Base-by-base conservation (phyloP, 2,797 vertebrate genomes). In the Zonotrichia albicollis region DNA sequence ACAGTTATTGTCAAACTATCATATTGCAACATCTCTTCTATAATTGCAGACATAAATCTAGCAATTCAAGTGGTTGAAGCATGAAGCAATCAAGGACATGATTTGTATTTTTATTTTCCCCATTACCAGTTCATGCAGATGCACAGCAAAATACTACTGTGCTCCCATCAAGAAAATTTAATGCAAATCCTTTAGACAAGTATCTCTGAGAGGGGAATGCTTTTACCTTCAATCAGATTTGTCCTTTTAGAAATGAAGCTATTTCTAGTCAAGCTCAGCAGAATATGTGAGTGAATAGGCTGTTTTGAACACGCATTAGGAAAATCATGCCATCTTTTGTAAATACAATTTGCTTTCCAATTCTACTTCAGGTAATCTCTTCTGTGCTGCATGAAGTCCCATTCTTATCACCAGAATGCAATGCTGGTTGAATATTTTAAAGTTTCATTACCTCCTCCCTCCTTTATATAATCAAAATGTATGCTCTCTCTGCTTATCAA, bases 311-410 rank as follows among this genome's bases (percentile, higher is more conserved):
- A 96, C 54, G 85, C 94, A 95, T 98, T 98, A 97, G 95, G 85
- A 97, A 97, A 84, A 93, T 96, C 95, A 96, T 70, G 88, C 95
- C 89, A 96, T 96, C 97, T 97, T 97, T 95, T 97, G 97, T 98
- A 97, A 98, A 98, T 95, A 98, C 96, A 97, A 97, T 97, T 97
- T 98, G 83, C 96, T 97, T 97, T 96, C 95, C 97, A 96, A 94
- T 97, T 97, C 91, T 93, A 48, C 94, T 84, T 94, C 93, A 88
- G 96, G 93, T 97, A 97, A 98, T 97, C 97, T 97, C 95, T 95
- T 97, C 95, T 84, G 89, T 84, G 93, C 64, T 79, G 80, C 83
- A 83, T 46, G 86, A 96, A 95, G 84, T 92, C 92, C 95, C 91
- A 88, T 94, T 95, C 98, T 97, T 98, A 98, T 97, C 97, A 97